Conservation (phyloP, 2,888 invertebrate genomes). For the Tenthredo scrophulariae region DNA sequence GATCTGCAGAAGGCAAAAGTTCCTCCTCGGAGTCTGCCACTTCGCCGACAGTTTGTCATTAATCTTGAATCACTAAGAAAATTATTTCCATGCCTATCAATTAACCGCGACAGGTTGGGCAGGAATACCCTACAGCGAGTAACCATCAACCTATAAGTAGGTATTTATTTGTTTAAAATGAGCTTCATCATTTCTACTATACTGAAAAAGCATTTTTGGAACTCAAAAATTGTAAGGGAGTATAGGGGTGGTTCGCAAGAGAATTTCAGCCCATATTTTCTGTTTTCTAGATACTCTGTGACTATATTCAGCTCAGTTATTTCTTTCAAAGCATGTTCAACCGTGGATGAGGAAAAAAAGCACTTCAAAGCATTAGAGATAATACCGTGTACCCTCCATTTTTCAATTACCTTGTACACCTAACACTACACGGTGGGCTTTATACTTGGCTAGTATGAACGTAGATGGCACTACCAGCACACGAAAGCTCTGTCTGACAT, state of each 20-base stretch:
- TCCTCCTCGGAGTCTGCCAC: background rate
- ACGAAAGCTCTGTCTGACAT: conserved; percentile 17
- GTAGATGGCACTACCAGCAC: conserved; percentile 7
- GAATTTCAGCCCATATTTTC: background rate
- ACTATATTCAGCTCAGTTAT: background rate
- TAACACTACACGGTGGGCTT: background rate
- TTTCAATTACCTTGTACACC: conserved; percentile 15
- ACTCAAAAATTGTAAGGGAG: background rate
- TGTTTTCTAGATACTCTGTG: background rate
- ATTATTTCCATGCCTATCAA: conserved; percentile 6
- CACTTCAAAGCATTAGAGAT: conserved; percentile 8
- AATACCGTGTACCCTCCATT: background rate
- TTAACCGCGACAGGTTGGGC: conserved; percentile 7
- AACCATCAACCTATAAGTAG: background rate
- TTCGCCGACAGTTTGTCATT: conserved; percentile 5
- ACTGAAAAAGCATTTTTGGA: background rate
- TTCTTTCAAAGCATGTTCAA: background rate
- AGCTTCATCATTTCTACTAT: background rate
- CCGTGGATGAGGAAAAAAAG: conserved; percentile 8
- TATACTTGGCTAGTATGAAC: background rate
- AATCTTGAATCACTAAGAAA: conserved; percentile 29
- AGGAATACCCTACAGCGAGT: background rate
- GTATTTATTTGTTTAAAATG: background rate
- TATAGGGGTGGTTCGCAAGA: background rate
- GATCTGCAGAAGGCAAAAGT: background rate